phyloP scores from a whole-genome alignment of 2,888 invertebrate genomes.

The Ariolimax columbianus region DNA sequence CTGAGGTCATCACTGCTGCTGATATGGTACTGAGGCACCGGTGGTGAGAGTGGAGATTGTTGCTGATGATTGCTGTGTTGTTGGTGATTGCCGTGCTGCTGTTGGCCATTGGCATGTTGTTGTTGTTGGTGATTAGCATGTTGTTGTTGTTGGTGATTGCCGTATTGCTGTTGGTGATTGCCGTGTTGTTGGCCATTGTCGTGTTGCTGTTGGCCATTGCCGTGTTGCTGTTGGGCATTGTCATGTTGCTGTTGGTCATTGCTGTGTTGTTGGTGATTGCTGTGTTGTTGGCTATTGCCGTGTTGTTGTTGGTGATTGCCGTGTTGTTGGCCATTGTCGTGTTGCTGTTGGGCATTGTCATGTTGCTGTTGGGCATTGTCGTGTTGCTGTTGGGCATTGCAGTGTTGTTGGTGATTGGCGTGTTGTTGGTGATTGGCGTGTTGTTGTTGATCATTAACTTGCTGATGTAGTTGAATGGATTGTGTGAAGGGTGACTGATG shows the following conservation, averaged over 20 bases:
- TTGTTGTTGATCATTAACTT: slow-evolving; percentile 52
- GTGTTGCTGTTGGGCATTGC: neutral
- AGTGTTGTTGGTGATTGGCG: slow-evolving; percentile 47
- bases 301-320: neutral
- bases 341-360: neutral
- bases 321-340: neutral
- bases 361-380: neutral
- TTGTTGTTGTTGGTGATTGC: neutral
- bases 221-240: neutral
- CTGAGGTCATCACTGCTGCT: slow-evolving; percentile 61
- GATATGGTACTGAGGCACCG: slow-evolving; percentile 69
- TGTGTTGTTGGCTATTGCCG: neutral
- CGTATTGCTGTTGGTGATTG: neutral
- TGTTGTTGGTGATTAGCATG: slow-evolving; percentile 38
- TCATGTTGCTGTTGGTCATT: neutral
- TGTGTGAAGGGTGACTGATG: slow-evolving; percentile 43
- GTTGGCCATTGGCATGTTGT: slow-evolving; percentile 53
- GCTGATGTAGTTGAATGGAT: slow-evolving; percentile 51
- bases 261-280: neutral
- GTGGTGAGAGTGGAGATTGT: slow-evolving; percentile 49
- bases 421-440: slow-evolving; percentile 53
- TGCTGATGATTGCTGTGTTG: slow-evolving; percentile 50
- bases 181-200: neutral
- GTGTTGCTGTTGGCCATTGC: neutral
- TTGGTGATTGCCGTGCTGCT: slow-evolving; percentile 18